Evolutionary conservation across 2,888 invertebrate genomes (phyloP), one percentile per base, ranked within the genome.

Genomic region (Ormyrus rosae): DNA sequence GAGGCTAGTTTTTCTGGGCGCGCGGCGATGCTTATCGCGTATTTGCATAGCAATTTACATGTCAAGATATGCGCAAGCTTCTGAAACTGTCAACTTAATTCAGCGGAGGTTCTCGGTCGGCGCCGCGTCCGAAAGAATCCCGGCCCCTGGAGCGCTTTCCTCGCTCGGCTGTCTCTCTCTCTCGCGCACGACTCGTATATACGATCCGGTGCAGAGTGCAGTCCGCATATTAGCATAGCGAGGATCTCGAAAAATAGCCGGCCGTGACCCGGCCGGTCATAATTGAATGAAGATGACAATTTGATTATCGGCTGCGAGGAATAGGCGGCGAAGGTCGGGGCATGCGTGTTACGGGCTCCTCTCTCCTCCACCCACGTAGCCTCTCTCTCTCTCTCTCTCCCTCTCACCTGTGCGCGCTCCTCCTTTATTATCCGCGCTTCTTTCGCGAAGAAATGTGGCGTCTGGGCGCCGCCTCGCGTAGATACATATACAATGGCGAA

Each of bases 261-360:
- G 56, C 73, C 72, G 46, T 53, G 69, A 74, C 58, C 73, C 51
- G 34, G 4, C 55, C 19, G 63, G 46, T 65, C 72, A 60, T 68
- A 80, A 80, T 80, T 80, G 80, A 80, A 80, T 63, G 80, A 63
- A 56, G 80, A 80, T 68, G 72, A 80, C 80, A 76, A 80, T 80
- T 68, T 80, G 80, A 80, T 76, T 80, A 80, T 76, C 76, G 76
- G 68, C 58, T 76, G 34, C 56, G 67, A 58, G 56, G 67, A 74
- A 71, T 51, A 77, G 78, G 34, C 34, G 34, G 34, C 34, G 34
- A 34, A 34, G 34, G 34, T 34, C 34, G 34, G 34, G 34, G 80
- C 76, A 76, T 71, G 71, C 63, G 63, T 74, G 56, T 70, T 65
- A 10, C 50, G 77, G 50, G 45, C 82, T 79, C 84, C 84, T 77